Conservation (phyloP, 2,113 vertebrate species). For the Aphyosemion australe region DNA sequence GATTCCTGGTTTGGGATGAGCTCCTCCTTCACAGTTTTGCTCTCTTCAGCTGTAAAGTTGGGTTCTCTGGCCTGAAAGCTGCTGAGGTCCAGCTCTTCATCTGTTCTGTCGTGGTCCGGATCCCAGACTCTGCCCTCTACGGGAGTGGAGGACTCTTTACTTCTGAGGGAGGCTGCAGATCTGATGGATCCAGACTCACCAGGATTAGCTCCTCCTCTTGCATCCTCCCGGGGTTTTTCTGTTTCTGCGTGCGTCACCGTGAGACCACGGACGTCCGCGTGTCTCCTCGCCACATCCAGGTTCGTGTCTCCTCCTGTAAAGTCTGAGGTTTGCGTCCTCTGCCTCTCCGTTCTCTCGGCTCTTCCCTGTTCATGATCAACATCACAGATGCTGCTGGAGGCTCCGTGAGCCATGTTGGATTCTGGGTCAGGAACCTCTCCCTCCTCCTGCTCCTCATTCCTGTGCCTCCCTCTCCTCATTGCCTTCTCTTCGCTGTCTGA, state of each 20-base stretch:
- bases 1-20: too few relatives aligned
- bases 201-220: neutral
- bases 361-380: slow-evolving; percentile 2
- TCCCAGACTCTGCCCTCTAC: slow-evolving; percentile 50
- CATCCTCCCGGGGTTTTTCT: neutral
- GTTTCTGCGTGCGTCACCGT: neutral
- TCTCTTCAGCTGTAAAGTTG: neutral
- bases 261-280: neutral
- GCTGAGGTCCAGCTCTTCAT: slow-evolving; percentile 3
- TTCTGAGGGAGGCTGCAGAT: neutral
- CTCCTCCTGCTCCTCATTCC: slow-evolving; percentile 32
- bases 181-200: neutral
- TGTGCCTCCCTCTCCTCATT: slow-evolving; percentile 37
- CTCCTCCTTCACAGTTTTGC: slow-evolving; percentile 22
- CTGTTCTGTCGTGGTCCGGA: neutral
- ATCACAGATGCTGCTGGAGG: slow-evolving; percentile 20
- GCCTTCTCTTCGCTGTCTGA: slow-evolving; percentile 7
- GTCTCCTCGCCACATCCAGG: neutral
- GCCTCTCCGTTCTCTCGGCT: slow-evolving; percentile 5
- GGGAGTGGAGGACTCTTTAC: slow-evolving; percentile 13
- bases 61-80: neutral
- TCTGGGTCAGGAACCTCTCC: slow-evolving; percentile 34
- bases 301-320: slow-evolving; percentile 3
- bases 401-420: slow-evolving; percentile 5
- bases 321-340: too few relatives aligned